These are phyloP conservation scores for Lerema accius DNA, from an alignment of 1,140 invertebrate genomes.

Conservation along the genomic window DNA sequence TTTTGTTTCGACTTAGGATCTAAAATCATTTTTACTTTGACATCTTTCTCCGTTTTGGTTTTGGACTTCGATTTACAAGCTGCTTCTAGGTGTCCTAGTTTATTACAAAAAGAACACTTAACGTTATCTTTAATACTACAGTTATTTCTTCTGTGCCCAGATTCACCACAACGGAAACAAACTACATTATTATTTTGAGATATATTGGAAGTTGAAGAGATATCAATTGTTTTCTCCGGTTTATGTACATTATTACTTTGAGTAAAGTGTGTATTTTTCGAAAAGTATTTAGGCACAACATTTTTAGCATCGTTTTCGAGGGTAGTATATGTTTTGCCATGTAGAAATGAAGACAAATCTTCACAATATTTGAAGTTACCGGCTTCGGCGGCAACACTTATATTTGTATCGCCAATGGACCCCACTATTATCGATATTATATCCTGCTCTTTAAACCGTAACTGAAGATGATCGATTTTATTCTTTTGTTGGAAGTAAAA, in stretches of 20 bases:
- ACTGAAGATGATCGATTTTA: slow-evolving; percentile 30
- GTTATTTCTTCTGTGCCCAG: slow-evolving; percentile 21
- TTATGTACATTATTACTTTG: not conserved
- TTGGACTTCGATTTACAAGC: slow-evolving; percentile 23
- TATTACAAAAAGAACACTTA: slow-evolving; percentile 22
- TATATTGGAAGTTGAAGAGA: not conserved
- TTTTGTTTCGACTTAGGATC: slow-evolving; percentile 25
- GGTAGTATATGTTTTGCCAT: slow-evolving; percentile 14
- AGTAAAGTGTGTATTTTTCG: slow-evolving; percentile 3
- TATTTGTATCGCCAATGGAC: slow-evolving; percentile 29
- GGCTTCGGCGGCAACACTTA: slow-evolving; percentile 19
- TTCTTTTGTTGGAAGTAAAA: slow-evolving; percentile 42
- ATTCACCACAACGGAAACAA: slow-evolving; percentile 29
- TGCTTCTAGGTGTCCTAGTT: slow-evolving; percentile 21
- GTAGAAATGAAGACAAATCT: slow-evolving; percentile 32
- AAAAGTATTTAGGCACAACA: not conserved
- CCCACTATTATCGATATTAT: slow-evolving; percentile 37
- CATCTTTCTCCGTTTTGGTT: slow-evolving; percentile 24
- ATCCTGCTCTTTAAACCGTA: slow-evolving; percentile 29
- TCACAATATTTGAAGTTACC: slow-evolving; percentile 28
- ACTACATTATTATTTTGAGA: not conserved
- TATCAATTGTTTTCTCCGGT: not conserved
- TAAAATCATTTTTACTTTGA: slow-evolving; percentile 27
- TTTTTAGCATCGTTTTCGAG: slow-evolving; percentile 1
- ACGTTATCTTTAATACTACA: slow-evolving; percentile 24